Evolutionary conservation across 2,888 invertebrate genomes (phyloP).

Genomic region (Troides aeacus): DNA sequence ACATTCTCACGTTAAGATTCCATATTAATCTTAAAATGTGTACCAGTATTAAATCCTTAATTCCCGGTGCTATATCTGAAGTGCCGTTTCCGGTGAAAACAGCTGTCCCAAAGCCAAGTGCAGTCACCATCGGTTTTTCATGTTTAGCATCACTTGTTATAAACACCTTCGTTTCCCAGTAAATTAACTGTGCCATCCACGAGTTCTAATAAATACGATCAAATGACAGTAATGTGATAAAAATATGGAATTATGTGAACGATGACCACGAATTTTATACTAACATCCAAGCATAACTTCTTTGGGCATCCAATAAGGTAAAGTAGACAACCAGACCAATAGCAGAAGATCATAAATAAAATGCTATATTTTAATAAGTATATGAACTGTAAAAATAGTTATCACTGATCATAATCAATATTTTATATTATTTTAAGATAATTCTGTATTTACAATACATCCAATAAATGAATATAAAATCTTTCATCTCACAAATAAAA

Average conservation of each 20-base stretch:
- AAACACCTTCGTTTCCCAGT: constrained; percentile 69
- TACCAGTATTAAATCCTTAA: constrained; percentile 54
- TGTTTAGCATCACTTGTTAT: constrained; percentile 60
- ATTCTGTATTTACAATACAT: no score
- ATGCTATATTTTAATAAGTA: constrained; percentile 52
- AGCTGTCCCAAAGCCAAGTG: constrained; percentile 61
- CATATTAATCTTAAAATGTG: constrained; percentile 24
- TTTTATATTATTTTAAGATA: no score
- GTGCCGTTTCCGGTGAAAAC: constrained; percentile 61
- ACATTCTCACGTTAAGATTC: no score
- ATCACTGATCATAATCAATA: neutral
- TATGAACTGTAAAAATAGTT: constrained; percentile 53
- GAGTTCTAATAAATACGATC: constrained; percentile 47
- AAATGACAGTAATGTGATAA: neutral
- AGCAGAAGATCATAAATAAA: constrained; percentile 56
- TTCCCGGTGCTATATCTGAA: constrained; percentile 56
- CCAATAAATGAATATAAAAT: no score
- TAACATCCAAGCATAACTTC: constrained; percentile 60
- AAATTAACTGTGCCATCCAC: constrained; percentile 66
- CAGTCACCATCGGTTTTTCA: constrained; percentile 52
- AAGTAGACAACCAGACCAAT: constrained; percentile 69
- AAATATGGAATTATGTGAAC: neutral
- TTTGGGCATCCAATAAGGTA: constrained; percentile 64
- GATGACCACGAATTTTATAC: constrained; percentile 17
- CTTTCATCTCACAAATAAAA: no score